Evolutionary conservation across 1,140 invertebrate species (phyloP).

Genomic region (Brachionus manjavacas): DNA sequence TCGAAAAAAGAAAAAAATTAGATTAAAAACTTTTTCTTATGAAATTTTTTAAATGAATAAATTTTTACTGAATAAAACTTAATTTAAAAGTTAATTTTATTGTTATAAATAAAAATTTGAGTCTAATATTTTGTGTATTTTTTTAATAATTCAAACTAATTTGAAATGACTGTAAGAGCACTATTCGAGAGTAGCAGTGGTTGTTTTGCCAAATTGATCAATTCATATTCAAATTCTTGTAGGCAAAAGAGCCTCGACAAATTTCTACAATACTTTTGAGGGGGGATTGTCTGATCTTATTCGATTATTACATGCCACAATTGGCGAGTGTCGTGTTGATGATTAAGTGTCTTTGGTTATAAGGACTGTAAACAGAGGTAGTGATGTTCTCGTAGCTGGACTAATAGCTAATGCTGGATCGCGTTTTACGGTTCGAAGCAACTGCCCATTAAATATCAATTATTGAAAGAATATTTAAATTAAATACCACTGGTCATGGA

Average conservation of each 20-base stretch:
- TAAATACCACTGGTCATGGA: conserved; percentile 62
- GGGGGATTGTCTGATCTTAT: conserved; percentile 82
- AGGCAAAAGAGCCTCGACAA: conserved; percentile 92
- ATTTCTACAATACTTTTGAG: conserved; percentile 81
- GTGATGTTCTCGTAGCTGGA: conserved; percentile 87
- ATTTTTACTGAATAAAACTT: background rate
- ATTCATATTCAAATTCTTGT: conserved; percentile 94
- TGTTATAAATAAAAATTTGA: background rate
- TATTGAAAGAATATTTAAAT: conserved; percentile 93
- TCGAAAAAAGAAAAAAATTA: too few species aligned
- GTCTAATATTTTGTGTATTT: background rate
- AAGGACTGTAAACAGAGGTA: conserved; percentile 93
- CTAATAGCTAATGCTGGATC: conserved; percentile 94
- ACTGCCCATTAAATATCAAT: conserved; percentile 95
- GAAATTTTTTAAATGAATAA: background rate
- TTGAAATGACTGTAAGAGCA: conserved; percentile 82
- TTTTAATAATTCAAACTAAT: background rate
- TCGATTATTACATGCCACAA: conserved; percentile 86
- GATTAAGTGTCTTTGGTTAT: conserved; percentile 65
- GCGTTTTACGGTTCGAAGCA: conserved; percentile 93
- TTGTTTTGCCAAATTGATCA: conserved; percentile 94
- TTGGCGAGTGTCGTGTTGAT: conserved; percentile 90
- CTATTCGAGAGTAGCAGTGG: conserved; percentile 99
- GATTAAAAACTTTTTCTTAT: too few species aligned
- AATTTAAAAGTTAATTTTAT: background rate